Base-by-base conservation (phyloP, 1,140 invertebrate species). In the Rhopalosiphum maidis region DNA sequence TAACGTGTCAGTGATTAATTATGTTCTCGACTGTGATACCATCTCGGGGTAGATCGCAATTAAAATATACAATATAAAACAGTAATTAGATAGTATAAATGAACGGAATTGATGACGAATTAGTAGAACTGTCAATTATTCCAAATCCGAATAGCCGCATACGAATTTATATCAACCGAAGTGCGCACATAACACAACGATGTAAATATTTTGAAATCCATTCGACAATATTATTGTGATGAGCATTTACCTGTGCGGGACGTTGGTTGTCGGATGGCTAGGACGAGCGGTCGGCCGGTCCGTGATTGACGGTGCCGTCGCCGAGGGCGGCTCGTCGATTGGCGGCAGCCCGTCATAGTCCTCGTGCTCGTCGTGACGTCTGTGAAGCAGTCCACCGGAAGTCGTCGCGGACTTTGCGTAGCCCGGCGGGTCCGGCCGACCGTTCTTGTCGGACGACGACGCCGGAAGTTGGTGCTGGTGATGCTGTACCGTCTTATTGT, bases 401-500 rank as follows among this genome's bases (percentile, higher is more conserved):
- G 25, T 46, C 11, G 35, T 23, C 8, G 88, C 54, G 0, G 93
- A 94, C 46, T 85, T 37, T 1, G 7, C 48, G 87, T 60, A 60
- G 37, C 35, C 60, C 7, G 92, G 51, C 22, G 83, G 91, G 6
- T 87, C 82, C 46, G 83, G 22, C 5, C 35, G 41, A 3, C 51
- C 51, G 22, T 37, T 30, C 8, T 48, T 48, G 7, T 15, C 43
- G 25, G 85, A 46, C 85, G 43, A 6, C 25, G 15, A 25, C 48
- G 60, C 30, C 60, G 60, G 60, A n/a, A 35, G 30, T n/a, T n/a
- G 30, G 30, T n/a, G n/a, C 3, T n/a, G 60, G 30, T 7, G 60
- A n/a, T 21, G 60, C 21, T 6, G 87, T 37, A 94, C 94, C 94
- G 43, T 1, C 30, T 60, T 22, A 18, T 68, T 23, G 55, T 96